Evolutionary conservation across 2,888 invertebrate genomes (phyloP), one percentile per base, ranked within the genome.

Genomic region (Leptopilina myrica): DNA sequence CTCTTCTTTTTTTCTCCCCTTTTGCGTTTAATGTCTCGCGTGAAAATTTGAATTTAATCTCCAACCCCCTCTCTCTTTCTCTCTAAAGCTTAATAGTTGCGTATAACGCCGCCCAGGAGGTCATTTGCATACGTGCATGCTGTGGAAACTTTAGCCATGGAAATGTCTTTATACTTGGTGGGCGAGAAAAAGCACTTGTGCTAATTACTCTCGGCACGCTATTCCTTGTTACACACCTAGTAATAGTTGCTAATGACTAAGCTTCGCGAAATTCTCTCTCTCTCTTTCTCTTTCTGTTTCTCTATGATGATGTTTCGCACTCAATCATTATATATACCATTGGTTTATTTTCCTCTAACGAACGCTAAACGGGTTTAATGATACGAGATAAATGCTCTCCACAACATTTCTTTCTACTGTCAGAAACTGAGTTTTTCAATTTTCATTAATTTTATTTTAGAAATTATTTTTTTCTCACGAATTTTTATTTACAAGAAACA

Each of bases 121-220:
- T 76, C 76, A 76, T 79, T 79, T 79, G 59, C 79, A 76, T 79
- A 59, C 76, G 67, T 75, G 78, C 78, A 78, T 78, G 78, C 53
- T 53, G 66, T 67, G 67, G 65, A 53, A 78, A 78, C 75, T 78
- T 78, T 62, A 59, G 26, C 49, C 40, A 26, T 15, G 40, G 43
- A 76, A 78, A 59, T 66, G 49, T 79, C 76, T 79, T 79, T 76
- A 67, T 79, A 76, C 67, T 56, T 53, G 62, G 67, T 62, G 40
- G 26, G 53, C 11, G 53, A 67, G 33, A 56, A 79, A 76, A 76
- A 79, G 67, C 65, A 76, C 65, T 75, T 43, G 62, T 40, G 49
- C 76, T 76, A 79, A 79, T 79, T 79, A 76, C 67, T 79, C 66
- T 46, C 43, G 11, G 69, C 66, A 79, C 67, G 79, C 78, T 75